phyloP scores from a whole-genome alignment of 2,888 invertebrate species.

The Barypeithes pellucidus region DNA sequence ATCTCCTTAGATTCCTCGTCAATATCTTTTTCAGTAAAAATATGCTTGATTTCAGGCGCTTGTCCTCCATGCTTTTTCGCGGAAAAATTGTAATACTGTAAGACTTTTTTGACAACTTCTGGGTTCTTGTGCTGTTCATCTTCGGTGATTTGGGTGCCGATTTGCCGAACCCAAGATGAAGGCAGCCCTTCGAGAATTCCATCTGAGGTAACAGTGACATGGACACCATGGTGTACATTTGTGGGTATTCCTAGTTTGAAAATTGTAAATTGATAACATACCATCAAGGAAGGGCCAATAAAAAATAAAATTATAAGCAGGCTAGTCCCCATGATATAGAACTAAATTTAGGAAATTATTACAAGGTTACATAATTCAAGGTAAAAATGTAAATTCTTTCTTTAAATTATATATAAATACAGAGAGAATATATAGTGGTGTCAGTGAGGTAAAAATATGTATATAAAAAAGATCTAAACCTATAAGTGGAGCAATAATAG shows the following conservation, averaged over 20 bases:
- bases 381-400: neutral
- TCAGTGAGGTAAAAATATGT: too few relatives aligned
- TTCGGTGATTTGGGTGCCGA: conserved; percentile 88
- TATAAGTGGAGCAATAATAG: too few relatives aligned
- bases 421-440: too few relatives aligned
- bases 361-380: conserved; percentile 3
- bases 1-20: conserved; percentile 89
- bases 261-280: neutral
- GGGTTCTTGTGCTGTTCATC: conserved; percentile 93
- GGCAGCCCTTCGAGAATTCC: conserved; percentile 92
- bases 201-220: conserved; percentile 89
- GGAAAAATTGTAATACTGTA: conserved; percentile 91
- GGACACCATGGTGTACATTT: conserved; percentile 88
- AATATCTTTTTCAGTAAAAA: conserved; percentile 86
- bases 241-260: conserved; percentile 76
- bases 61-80: conserved; percentile 85
- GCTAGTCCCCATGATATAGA: too few relatives aligned
- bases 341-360: neutral
- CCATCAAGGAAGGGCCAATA: too few relatives aligned
- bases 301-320: too few relatives aligned
- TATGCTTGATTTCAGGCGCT: conserved; percentile 83
- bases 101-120: conserved; percentile 90
- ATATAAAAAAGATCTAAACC: too few relatives aligned
- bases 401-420: too few relatives aligned
- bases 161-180: conserved; percentile 83